Percentiles rank a stretch among this genome's conserved stretches.
Conservation (phyloP, 2,113 vertebrate species). For the Nycticorax nycticorax region DNA sequence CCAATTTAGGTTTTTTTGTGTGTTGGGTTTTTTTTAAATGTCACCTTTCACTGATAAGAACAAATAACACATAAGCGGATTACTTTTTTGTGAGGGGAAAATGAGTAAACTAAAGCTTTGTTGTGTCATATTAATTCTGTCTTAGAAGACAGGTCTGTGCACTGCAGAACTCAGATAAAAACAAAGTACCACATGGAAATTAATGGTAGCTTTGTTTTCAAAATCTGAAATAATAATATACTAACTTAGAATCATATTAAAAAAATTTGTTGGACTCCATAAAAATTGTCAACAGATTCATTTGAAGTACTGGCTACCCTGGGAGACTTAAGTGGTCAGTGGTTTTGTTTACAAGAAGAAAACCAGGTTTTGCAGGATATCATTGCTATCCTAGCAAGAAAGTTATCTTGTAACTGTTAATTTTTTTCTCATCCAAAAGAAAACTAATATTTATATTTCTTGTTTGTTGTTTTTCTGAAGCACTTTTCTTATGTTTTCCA, state of each 20-base stretch:
- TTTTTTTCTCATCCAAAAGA: neutral
- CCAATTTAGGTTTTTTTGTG: neutral
- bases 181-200: neutral
- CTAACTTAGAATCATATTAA: neutral
- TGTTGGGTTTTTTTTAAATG: neutral
- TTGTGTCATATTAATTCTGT: neutral
- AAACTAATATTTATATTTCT: neutral
- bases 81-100: neutral
- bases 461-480: neutral
- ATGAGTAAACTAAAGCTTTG: neutral
- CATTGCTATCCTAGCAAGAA: neutral
- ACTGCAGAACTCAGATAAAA: neutral
- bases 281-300: neutral
- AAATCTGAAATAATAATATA: neutral
- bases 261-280: neutral
- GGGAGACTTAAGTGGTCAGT: neutral
- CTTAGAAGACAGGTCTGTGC: neutral
- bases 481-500: neutral
- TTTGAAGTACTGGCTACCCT: neutral
- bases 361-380: neutral
- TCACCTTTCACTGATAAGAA: neutral
- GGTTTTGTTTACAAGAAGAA: neutral
- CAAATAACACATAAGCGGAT: neutral
- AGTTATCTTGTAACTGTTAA: neutral
- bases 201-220: neutral